Conservation (phyloP, 2,113 vertebrate species). For the Mus pahari region DNA sequence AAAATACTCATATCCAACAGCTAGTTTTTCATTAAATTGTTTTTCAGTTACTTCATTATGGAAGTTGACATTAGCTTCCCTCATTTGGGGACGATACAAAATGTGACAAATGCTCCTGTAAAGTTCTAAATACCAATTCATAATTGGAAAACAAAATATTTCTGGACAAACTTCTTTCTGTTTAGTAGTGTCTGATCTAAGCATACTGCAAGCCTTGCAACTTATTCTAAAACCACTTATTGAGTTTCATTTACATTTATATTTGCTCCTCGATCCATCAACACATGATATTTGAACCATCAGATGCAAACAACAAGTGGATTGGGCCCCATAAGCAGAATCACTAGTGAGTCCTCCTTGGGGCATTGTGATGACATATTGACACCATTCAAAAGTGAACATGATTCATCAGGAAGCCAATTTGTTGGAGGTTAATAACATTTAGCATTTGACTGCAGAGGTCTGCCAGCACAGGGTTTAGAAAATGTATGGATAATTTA, state of each 20-base stretch:
- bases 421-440: constrained; percentile 78
- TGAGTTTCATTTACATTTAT: not conserved
- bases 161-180: not conserved
- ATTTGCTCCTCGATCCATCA: not conserved
- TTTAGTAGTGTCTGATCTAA: not conserved
- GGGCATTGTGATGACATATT: constrained; percentile 9
- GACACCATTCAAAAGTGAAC: constrained; percentile 62
- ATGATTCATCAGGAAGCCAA: constrained; percentile 72
- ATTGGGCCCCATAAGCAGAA: not conserved
- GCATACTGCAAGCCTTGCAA: not conserved
- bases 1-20: not conserved
- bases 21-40: not conserved
- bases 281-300: constrained; percentile 2
- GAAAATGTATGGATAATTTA: constrained; percentile 73
- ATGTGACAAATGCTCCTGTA: not conserved
- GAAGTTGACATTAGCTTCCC: not conserved
- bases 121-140: not conserved
- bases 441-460: constrained; percentile 74
- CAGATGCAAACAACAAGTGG: not conserved
- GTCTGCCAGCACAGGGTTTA: constrained; percentile 43
- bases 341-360: not conserved
- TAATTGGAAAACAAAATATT: not conserved
- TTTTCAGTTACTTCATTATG: constrained; percentile 20
- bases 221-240: not conserved
- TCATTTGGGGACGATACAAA: not conserved